Evolutionary conservation across 2,113 vertebrate genomes (phyloP).

Genomic region (Vombatus ursinus): DNA sequence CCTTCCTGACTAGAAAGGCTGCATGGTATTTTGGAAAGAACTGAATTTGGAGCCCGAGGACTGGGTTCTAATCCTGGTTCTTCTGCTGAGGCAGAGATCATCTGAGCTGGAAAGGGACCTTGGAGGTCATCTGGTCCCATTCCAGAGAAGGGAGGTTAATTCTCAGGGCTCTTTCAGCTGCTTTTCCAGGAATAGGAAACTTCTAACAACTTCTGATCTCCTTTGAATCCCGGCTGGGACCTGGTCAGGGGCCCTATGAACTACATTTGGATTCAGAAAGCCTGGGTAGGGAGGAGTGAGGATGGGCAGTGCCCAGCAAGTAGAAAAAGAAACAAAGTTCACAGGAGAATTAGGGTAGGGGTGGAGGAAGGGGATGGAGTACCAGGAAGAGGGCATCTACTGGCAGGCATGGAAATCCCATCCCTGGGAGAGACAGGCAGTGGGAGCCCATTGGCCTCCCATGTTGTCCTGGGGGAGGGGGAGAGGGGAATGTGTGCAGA

Average conservation of each 20-base stretch:
- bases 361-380: too few relatives aligned
- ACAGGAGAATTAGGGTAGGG: background rate
- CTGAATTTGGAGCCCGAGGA: background rate
- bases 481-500: background rate
- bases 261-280: background rate
- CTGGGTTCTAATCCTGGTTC: background rate
- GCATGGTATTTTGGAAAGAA: background rate
- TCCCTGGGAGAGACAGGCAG: background rate
- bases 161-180: background rate
- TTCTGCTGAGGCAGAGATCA: background rate
- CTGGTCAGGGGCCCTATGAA: background rate
- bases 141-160: background rate
- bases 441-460: background rate
- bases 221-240: background rate
- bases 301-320: background rate
- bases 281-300: background rate
- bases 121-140: background rate
- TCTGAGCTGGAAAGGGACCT: too few relatives aligned
- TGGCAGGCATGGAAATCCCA: background rate
- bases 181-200: background rate
- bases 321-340: too few relatives aligned
- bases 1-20: background rate
- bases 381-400: background rate
- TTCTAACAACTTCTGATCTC: background rate
- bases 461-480: background rate